phyloP scores from a whole-genome alignment of 2,113 vertebrate species.

The Toxostoma redivivum region DNA sequence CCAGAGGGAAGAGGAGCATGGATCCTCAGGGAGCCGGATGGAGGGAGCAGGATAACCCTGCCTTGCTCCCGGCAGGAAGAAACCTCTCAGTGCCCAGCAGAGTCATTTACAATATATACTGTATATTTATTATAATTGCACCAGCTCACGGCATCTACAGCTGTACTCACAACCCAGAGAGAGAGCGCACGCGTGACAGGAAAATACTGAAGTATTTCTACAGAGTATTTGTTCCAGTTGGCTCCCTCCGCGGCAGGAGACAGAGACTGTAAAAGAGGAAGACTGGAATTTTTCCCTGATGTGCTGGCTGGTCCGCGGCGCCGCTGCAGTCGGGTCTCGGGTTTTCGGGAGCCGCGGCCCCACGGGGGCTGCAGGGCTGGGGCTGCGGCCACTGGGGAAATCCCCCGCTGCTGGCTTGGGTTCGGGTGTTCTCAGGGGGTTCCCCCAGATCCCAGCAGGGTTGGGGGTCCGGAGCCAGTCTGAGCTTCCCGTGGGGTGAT shows the following conservation, averaged over 20 bases:
- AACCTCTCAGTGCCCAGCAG: not conserved
- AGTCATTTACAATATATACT: conserved; percentile 61
- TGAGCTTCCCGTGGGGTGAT: accelerated
- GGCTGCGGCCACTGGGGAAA: not conserved
- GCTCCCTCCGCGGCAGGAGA: conserved; percentile 58
- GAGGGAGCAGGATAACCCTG: not conserved
- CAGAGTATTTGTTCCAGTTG: conserved; percentile 63
- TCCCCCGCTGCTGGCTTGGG: not conserved
- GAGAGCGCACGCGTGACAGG: conserved; percentile 27
- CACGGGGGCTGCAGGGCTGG: not conserved
- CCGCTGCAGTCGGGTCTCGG: not conserved
- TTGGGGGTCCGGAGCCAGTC: not conserved
- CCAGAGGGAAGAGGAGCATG: not conserved
- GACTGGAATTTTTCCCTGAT: conserved; percentile 77
- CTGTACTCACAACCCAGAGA: conserved; percentile 52
- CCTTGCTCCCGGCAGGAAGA: not conserved
- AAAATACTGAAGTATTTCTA: conserved; percentile 60
- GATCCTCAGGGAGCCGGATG: accelerated
- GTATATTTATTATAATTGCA: conserved; percentile 64
- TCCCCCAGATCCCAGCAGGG: not conserved
- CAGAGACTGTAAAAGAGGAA: conserved; percentile 76
- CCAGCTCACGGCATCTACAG: conserved; percentile 65
- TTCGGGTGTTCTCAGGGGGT: not conserved
- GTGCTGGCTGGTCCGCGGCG: not conserved
- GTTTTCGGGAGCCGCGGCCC: not conserved